Conservation (phyloP, 2,113 vertebrate species). For the Festucalex cinctus region DNA sequence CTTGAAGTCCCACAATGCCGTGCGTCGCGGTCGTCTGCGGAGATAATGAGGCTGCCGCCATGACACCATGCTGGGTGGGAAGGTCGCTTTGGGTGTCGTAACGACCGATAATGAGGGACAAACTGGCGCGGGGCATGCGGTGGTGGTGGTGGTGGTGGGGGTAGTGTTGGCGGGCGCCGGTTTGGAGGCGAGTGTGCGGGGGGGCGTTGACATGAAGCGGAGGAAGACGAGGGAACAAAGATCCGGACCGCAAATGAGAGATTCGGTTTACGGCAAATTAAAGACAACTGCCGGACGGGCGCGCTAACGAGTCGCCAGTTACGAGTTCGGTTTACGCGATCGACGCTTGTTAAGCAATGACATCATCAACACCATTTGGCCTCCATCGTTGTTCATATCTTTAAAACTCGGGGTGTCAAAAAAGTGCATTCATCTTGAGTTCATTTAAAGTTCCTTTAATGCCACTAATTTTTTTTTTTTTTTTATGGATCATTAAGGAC, state of each 20-base stretch:
- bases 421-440: no score
- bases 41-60: constrained; percentile 67
- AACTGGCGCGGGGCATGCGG: constrained; percentile 47
- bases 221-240: constrained; percentile 37
- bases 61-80: constrained; percentile 56
- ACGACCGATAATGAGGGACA: constrained; percentile 70
- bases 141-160: constrained; percentile 31
- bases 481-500: no score
- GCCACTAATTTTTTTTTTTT: no score
- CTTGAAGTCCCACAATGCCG: constrained; percentile 48
- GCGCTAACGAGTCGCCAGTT: constrained; percentile 61
- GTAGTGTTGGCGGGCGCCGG: constrained; percentile 34
- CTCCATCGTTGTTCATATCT: neutral
- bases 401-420: neutral
- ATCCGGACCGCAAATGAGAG: constrained; percentile 37
- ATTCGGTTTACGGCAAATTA: constrained; percentile 12
- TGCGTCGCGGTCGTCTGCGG: constrained; percentile 43
- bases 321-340: constrained; percentile 8
- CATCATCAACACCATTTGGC: neutral
- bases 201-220: constrained; percentile 43
- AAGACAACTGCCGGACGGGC: constrained; percentile 19
- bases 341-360: constrained; percentile 36
- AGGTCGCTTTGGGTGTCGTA: constrained; percentile 48
- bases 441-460: no score
- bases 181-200: constrained; percentile 58